Base-by-base conservation (phyloP, 2,888 invertebrate species). In the Carabus problematicus region DNA sequence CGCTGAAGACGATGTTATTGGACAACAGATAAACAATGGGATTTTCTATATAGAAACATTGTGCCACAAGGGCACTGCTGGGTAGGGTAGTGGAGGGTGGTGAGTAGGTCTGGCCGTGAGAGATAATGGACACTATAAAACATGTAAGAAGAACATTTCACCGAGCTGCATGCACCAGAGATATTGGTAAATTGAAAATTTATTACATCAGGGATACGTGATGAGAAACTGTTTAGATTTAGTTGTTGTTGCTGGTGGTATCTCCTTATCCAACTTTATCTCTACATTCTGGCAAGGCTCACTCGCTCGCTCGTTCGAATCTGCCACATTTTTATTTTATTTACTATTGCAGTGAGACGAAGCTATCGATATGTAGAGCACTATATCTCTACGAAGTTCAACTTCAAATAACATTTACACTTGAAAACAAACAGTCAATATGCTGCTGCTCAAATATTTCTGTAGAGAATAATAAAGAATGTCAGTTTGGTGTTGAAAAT, bases 121-220 rank as follows among this genome's bases (percentile, higher is more conserved):
- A 67, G 67, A 67, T 67, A 67, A 67, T 67, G 67, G 67, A 59
- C 59, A 60, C 67, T 67, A 67, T 60, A 67, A 67, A 67, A 67
- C 67, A 66, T 66, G 67, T 67, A 67, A 49, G 67, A 59, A 18
- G 56, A 12, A 29, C 52, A 67, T 60, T 60, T 56, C 43, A 29
- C 39, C 39, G 61, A 39, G 16, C 29, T 12, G 60, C 54, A 60
- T 60, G 52, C 29, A 54, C 52, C 59, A 42, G 41, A 16, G 67
- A 67, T 67, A 67, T 67, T 67, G 67, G 42, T 59, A 67, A 67
- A 67, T 67, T 67, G 67, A 67, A 67, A 60, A 67, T 67, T 67
- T 67, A 67, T 67, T 60, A 43, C 67, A 19, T 39, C 42, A 41
- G 52, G 60, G 14, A 12, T 43, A 67, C 52, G 58, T 66, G 59